Percentiles rank a stretch among this genome's conserved stretches.
Conservation (phyloP, 1,140 invertebrate genomes). For the Condylostylus longicornis region DNA sequence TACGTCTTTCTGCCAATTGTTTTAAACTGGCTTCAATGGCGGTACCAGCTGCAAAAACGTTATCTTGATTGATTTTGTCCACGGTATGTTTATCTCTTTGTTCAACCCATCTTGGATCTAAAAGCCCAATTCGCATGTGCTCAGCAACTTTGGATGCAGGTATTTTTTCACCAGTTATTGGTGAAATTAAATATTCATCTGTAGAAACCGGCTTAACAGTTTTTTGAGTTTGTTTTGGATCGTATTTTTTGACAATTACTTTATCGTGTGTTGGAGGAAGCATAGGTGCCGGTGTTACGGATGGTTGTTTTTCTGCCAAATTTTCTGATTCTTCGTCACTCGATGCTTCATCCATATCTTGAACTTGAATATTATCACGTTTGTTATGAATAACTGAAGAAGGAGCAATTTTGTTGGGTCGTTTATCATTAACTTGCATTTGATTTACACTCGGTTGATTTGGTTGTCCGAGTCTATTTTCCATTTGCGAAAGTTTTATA, state of each 20-base stretch:
- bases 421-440: slow-evolving; percentile 34
- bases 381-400: slow-evolving; percentile 23
- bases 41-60: slow-evolving; percentile 61
- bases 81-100: slow-evolving; percentile 77
- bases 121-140: slow-evolving; percentile 90
- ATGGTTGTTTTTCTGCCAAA: slow-evolving; percentile 30
- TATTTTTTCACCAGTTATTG: slow-evolving; percentile 94
- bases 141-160: slow-evolving; percentile 93
- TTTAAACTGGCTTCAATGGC: slow-evolving; percentile 93
- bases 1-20: slow-evolving; percentile 91
- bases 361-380: slow-evolving; percentile 40
- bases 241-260: slow-evolving; percentile 93
- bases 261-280: slow-evolving; percentile 81
- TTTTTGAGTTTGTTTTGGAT: slow-evolving; percentile 68
- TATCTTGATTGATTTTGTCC: slow-evolving; percentile 40
- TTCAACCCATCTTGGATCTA: slow-evolving; percentile 97
- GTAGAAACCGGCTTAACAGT: slow-evolving; percentile 42
- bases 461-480: slow-evolving; percentile 40
- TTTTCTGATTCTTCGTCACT: slow-evolving; percentile 57
- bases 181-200: slow-evolving; percentile 92
- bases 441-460: too few relatives aligned
- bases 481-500: slow-evolving; percentile 41
- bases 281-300: slow-evolving; percentile 41
- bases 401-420: slow-evolving; percentile 28
- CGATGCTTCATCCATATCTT: slow-evolving; percentile 82